Percentiles rank a stretch among this genome's conserved stretches.
Conservation (phyloP, 2,888 invertebrate species). For the Euplexia lucipara region DNA sequence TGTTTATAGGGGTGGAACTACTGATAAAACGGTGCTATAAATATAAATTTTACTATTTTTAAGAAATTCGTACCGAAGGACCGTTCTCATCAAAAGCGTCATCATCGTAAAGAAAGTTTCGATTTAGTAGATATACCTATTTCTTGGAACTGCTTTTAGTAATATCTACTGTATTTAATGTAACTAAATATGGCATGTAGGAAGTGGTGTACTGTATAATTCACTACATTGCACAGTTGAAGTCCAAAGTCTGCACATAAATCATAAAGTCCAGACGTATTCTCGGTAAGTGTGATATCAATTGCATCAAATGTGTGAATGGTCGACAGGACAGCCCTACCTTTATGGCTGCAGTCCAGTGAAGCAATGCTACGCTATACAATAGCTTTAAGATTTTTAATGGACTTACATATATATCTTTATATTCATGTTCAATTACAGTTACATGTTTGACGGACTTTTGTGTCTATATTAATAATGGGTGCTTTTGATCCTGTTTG, state of each 20-base stretch:
- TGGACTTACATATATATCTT: accelerated
- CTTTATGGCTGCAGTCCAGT: slow-evolving; percentile 39
- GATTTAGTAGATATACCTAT: background rate
- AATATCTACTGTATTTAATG: slow-evolving; percentile 1
- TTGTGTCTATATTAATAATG: no score
- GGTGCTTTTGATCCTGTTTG: no score
- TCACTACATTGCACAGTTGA: slow-evolving; percentile 9
- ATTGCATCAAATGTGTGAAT: slow-evolving; percentile 62
- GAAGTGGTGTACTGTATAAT: slow-evolving; percentile 2
- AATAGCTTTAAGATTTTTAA: background rate
- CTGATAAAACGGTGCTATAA: slow-evolving; percentile 9
- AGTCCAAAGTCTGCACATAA: slow-evolving; percentile 47
- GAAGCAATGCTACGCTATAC: slow-evolving; percentile 38
- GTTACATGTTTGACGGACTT: no score
- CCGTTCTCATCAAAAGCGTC: background rate
- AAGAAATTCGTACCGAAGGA: background rate
- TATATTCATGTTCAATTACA: no score
- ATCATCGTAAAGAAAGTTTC: slow-evolving; percentile 18
- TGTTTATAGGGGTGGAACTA: slow-evolving; percentile 74
- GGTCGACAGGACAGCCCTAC: slow-evolving; percentile 65
- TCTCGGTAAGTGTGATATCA: slow-evolving; percentile 57
- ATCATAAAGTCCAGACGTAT: slow-evolving; percentile 51
- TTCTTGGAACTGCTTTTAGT: slow-evolving; percentile 10
- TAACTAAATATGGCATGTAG: slow-evolving; percentile 6
- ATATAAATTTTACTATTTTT: slow-evolving; percentile 30